These are phyloP conservation scores for Thunnus maccoyii DNA, from an alignment of 2,113 vertebrate genomes.

Conservation along the genomic window DNA sequence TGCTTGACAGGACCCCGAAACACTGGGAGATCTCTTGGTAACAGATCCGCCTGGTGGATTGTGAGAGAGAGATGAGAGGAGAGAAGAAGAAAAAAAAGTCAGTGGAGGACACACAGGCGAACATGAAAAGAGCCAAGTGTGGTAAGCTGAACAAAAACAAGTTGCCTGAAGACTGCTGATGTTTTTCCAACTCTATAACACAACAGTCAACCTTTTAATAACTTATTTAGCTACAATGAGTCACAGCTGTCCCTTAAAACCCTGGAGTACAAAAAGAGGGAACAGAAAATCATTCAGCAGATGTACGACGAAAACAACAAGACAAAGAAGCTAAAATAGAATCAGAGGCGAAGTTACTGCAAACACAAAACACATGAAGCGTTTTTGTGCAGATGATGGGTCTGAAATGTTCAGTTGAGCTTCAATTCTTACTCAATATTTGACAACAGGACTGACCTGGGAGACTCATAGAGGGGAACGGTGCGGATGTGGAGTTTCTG, in stretches of 20 bases:
- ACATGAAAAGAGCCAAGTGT: conserved; percentile 27
- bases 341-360: conserved; percentile 16
- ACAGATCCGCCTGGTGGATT: conserved; percentile 92
- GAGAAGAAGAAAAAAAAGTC: background rate
- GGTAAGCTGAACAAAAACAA: background rate
- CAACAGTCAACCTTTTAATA: conserved; percentile 5
- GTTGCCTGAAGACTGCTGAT: background rate
- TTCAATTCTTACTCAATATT: conserved; percentile 2
- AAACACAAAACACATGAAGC: conserved; percentile 14
- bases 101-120: background rate
- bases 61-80: background rate
- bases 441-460: conserved; percentile 86
- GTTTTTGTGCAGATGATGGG: conserved; percentile 18
- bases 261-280: background rate
- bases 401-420: background rate
- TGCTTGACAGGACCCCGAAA: conserved; percentile 96
- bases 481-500: conserved; percentile 99
- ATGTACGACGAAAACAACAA: background rate
- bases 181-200: conserved; percentile 25
- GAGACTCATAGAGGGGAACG: conserved; percentile 95
- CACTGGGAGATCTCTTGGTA: conserved; percentile 99
- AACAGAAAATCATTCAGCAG: background rate
- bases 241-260: background rate
- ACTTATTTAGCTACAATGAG: conserved; percentile 17
- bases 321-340: background rate